Evolutionary conservation across 2,888 invertebrate genomes (phyloP), one percentile per base, ranked within the genome.

Genomic region (Diplazon laetatorius): DNA sequence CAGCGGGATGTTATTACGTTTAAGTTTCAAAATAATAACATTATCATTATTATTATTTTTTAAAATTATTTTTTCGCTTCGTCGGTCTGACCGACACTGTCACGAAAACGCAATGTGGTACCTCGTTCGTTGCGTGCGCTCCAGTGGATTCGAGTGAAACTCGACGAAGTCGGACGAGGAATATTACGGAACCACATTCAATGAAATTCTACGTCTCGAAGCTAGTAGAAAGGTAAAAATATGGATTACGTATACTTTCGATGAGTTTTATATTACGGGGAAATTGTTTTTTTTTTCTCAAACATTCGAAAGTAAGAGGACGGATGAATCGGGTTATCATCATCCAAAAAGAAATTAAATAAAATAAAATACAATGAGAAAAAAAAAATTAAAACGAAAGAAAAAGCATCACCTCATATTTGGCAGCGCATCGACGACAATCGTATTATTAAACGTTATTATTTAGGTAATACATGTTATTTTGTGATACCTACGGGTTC

Each of bases 361-460:
- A n/a, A n/a, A n/a, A n/a, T n/a, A n/a, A n/a, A n/a, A n/a, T n/a
- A n/a, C n/a, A n/a, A n/a, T n/a, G n/a, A n/a, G n/a, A n/a, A n/a
- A n/a, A n/a, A n/a, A n/a, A n/a, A n/a, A n/a, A n/a, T n/a, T n/a
- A 30, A 44, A 48, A 69, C 59, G 48, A 37, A 50, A 73, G 66
- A 48, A 57, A 73, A 72, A 83, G 84, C 85, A 86, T 86, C 83
- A 85, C 83, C 83, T 82, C 86, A 82, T 86, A 85, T 85, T 87
- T 87, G 86, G 87, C 87, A 87, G 84, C 84, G 82, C 82, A 85
- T 84, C 77, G 80, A 81, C 73, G 62, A 79, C 80, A 77, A 68
- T 75, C 57, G 62, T 65, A 48, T 62, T n/a, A 44, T 57, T 77
- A 77, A 80, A 68, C 30, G 46, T 68, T 81, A 81, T 65, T 60